Percentiles rank a stretch among this genome's conserved stretches.
These are phyloP conservation scores for Cheirogaleus major DNA, from an alignment of 2,797 vertebrate species.

Conservation along the genomic window DNA sequence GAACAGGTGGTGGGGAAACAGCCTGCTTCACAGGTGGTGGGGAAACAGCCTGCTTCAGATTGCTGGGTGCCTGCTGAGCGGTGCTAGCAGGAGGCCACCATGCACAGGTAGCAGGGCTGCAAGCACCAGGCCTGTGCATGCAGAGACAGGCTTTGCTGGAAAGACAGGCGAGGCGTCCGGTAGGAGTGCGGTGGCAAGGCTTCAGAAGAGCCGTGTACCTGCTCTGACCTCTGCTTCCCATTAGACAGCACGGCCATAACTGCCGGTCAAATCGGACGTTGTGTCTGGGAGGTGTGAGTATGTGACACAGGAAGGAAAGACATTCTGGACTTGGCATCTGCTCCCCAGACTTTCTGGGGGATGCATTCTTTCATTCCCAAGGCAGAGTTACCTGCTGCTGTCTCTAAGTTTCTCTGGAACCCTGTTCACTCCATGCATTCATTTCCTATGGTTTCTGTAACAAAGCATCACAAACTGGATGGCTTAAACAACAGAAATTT, in stretches of 20 bases:
- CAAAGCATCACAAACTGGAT: background rate
- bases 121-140: too few species aligned
- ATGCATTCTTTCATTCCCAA: background rate
- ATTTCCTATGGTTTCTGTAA: too few species aligned
- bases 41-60: background rate
- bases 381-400: background rate
- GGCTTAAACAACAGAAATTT: background rate
- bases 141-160: background rate
- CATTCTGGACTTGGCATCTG: too few species aligned
- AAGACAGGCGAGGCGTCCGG: background rate
- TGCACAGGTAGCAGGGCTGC: accelerated
- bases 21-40: background rate
- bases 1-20: background rate
- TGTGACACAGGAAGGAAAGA: background rate
- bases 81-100: background rate
- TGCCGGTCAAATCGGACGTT: too few species aligned
- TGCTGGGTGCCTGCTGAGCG: background rate
- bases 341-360: background rate
- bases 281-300: too few species aligned
- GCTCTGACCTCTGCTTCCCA: background rate
- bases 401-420: background rate
- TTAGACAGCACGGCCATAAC: too few species aligned
- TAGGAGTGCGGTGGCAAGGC: background rate
- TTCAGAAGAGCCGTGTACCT: too few species aligned
- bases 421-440: background rate